phyloP scores from a whole-genome alignment of 2,797 vertebrate genomes.

The Falco berigora region DNA sequence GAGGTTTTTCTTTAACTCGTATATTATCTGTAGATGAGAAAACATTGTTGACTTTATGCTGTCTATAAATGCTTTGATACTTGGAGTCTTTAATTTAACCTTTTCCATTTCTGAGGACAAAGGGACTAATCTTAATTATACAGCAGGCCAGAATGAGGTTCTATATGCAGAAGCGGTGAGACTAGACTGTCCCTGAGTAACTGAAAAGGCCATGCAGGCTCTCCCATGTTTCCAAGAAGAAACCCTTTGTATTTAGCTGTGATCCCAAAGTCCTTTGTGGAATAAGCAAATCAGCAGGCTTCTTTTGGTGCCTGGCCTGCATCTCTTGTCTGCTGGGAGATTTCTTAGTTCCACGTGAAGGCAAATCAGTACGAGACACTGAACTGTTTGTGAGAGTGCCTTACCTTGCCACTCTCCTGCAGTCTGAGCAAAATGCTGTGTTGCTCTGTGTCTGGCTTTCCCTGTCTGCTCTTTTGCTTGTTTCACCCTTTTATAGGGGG shows the following conservation, averaged over 20 bases:
- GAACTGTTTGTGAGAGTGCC: background rate
- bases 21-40: background rate
- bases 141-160: background rate
- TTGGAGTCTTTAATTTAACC: background rate
- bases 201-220: background rate
- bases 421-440: background rate
- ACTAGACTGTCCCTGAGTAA: background rate
- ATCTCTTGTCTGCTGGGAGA: background rate
- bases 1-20: background rate
- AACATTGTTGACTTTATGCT: background rate
- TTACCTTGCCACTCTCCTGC: background rate
- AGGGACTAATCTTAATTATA: background rate
- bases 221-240: background rate
- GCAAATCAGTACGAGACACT: background rate
- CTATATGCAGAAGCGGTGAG: background rate
- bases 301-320: background rate
- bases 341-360: background rate
- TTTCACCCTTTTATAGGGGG: background rate
- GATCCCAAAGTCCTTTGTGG: background rate
- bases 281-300: background rate
- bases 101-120: background rate
- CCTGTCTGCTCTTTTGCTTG: background rate
- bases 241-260: background rate
- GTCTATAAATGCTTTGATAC: background rate
- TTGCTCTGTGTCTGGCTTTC: background rate